Percentiles rank a stretch among this genome's conserved stretches.
phyloP scores from a whole-genome alignment of 37 sponge, comb jelly and placozoan species.

The Tethya wilhelma region DNA sequence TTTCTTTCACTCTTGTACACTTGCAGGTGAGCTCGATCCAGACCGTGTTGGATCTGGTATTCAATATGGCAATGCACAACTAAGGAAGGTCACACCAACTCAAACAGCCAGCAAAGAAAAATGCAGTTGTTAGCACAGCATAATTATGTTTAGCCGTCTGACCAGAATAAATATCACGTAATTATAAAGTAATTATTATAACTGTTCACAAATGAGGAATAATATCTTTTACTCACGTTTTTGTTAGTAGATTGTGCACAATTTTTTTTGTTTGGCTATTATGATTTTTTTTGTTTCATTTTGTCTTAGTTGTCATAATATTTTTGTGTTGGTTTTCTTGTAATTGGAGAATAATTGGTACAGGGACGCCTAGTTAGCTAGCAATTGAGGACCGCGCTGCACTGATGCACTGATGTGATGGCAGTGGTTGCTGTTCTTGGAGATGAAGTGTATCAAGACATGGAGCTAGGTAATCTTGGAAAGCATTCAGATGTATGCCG shows the following conservation, averaged over 20 bases:
- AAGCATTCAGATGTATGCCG: neutral
- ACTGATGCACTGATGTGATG: no score
- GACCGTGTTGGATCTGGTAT: conserved; percentile 98
- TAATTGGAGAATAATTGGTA: no score
- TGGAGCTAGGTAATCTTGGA: conserved; percentile 26
- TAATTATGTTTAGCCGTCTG: no score
- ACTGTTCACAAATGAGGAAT: neutral
- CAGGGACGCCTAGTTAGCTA: neutral
- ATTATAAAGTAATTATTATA: no score
- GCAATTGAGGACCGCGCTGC: neutral
- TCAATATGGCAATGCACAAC: conserved; percentile 94
- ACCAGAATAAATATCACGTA: no score
- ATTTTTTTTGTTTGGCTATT: neutral
- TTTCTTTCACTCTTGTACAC: no score
- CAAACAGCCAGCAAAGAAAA: conserved; percentile 16
- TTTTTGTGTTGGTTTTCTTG: no score
- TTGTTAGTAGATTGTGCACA: neutral
- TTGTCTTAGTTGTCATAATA: no score
- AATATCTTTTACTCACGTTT: neutral
- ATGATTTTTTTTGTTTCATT: neutral
- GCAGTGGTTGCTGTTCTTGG: conserved; percentile 31
- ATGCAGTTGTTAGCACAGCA: conserved; percentile 40
- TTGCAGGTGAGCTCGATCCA: conserved; percentile 95
- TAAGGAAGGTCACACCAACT: conserved; percentile 62
- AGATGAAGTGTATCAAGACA: conserved; percentile 44